Conservation (phyloP, 2,797 vertebrate genomes). For the Hoplostethus atlanticus region DNA sequence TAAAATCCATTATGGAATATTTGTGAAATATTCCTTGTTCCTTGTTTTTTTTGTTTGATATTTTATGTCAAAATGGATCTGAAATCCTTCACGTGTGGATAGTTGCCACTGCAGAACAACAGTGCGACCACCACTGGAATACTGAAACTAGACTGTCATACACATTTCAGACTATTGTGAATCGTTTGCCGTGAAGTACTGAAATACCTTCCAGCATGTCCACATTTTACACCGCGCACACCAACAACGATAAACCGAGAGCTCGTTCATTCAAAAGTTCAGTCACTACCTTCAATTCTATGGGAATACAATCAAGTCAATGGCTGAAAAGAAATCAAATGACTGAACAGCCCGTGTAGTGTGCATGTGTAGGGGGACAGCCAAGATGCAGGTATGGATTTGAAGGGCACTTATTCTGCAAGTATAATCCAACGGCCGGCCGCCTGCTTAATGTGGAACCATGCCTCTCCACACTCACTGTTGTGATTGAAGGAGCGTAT, state of each 20-base stretch:
- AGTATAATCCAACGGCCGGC: not conserved
- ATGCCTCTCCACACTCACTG: not conserved
- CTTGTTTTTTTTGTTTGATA: too few species aligned
- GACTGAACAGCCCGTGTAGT: not conserved
- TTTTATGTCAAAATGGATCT: not conserved
- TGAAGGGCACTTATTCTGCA: not conserved
- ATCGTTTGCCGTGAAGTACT: not conserved
- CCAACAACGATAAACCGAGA: too few species aligned
- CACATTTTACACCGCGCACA: not conserved
- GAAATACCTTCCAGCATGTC: not conserved
- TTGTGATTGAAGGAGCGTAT: constrained; percentile 3
- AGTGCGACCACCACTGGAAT: too few species aligned
- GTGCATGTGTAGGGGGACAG: too few species aligned
- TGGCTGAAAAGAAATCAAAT: too few species aligned
- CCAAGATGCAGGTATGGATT: not conserved
- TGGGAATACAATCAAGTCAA: too few species aligned
- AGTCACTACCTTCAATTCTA: too few species aligned
- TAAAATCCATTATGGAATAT: not conserved
- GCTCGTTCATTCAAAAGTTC: too few species aligned
- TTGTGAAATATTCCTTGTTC: too few species aligned
- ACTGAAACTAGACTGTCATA: not conserved
- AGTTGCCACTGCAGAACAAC: too few species aligned
- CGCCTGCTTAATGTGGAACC: constrained; percentile 22
- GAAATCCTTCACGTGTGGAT: not conserved
- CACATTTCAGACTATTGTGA: too few species aligned